Percentiles rank a stretch among this genome's conserved stretches.
Conservation (phyloP, 1,140 invertebrate genomes). For the Phortica variegata region DNA sequence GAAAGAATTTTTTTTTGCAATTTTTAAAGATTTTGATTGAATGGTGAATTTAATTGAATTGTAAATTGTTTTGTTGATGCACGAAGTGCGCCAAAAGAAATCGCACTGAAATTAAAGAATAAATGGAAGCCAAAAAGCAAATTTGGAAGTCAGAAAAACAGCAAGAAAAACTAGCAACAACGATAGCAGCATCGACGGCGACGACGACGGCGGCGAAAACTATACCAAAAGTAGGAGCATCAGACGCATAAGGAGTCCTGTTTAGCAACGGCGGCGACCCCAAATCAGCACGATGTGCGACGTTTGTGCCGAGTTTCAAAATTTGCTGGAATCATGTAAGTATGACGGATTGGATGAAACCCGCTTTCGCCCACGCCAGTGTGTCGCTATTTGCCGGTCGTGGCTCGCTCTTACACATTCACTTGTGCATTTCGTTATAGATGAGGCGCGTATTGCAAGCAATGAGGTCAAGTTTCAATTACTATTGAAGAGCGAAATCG, state of each 20-base stretch:
- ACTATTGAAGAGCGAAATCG: conserved; percentile 66
- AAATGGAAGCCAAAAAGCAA: conserved; percentile 33
- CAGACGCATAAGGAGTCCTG: conserved; percentile 4
- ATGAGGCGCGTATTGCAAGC: conserved; percentile 64
- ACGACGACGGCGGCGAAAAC: conserved; percentile 15
- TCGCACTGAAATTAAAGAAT: conserved; percentile 30
- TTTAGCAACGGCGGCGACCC: conserved; percentile 6
- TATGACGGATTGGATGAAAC: too few relatives aligned
- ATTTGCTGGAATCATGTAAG: conserved; percentile 46
- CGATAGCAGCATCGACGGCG: conserved; percentile 13
- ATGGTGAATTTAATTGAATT: too few relatives aligned
- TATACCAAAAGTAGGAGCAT: conserved; percentile 1
- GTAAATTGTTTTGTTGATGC: conserved; percentile 37
- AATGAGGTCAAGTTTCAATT: conserved; percentile 64
- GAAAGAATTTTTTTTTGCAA: too few relatives aligned
- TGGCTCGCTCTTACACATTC: conserved; percentile 5
- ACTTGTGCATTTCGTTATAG: conserved; percentile 46
- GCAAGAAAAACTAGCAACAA: conserved; percentile 18
- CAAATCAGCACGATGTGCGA: conserved; percentile 34
- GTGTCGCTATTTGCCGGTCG: neutral
- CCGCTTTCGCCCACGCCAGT: conserved; percentile 3
- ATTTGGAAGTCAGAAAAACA: conserved; percentile 24
- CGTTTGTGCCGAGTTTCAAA: conserved; percentile 45
- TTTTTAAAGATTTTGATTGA: too few relatives aligned
- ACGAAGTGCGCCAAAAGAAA: conserved; percentile 39